A percentile compares a stretch with the other conserved stretches of the same genome.
Evolutionary conservation across 2,888 invertebrate species (phyloP).

Genomic region (Cepaea hortensis): DNA sequence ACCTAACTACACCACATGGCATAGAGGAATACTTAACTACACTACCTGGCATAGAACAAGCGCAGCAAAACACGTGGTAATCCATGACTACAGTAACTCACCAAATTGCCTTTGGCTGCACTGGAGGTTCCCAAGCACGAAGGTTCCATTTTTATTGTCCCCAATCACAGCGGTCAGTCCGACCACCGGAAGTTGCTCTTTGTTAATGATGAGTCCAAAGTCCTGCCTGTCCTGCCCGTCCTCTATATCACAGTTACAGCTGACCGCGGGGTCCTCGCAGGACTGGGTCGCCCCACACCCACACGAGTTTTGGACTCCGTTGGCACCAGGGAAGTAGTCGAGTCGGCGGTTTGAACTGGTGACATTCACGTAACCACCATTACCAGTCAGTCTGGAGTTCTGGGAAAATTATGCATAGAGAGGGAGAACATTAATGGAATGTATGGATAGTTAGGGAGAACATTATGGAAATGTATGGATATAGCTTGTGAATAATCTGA

Average conservation of each 20-base stretch:
- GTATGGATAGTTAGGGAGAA: no score
- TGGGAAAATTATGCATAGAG: background rate
- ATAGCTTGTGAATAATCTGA: no score
- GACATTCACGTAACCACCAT: conserved; percentile 41
- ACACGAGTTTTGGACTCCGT: conserved; percentile 55
- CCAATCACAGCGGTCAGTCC: conserved; percentile 54
- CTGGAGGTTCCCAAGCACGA: conserved; percentile 56
- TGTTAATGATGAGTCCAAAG: conserved; percentile 62
- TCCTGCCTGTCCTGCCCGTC: conserved; percentile 62
- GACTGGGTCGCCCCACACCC: conserved; percentile 63
- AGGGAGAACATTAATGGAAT: no score
- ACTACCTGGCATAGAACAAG: no score
- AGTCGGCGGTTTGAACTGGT: conserved; percentile 22
- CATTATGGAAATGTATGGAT: no score
- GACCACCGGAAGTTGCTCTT: conserved; percentile 61
- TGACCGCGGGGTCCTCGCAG: conserved; percentile 55
- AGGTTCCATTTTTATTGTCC: conserved; percentile 48
- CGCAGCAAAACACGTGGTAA: no score
- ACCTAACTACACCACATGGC: no score
- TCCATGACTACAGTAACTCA: conserved; percentile 47
- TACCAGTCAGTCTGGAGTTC: conserved; percentile 43
- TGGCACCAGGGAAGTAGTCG: conserved; percentile 47
- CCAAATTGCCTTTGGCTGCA: conserved; percentile 67
- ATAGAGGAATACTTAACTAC: no score
- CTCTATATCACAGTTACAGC: conserved; percentile 68